Percentiles rank a stretch among this genome's conserved stretches.
phyloP scores from a whole-genome alignment of 2,888 invertebrate genomes.

The Apodemia mormo region DNA sequence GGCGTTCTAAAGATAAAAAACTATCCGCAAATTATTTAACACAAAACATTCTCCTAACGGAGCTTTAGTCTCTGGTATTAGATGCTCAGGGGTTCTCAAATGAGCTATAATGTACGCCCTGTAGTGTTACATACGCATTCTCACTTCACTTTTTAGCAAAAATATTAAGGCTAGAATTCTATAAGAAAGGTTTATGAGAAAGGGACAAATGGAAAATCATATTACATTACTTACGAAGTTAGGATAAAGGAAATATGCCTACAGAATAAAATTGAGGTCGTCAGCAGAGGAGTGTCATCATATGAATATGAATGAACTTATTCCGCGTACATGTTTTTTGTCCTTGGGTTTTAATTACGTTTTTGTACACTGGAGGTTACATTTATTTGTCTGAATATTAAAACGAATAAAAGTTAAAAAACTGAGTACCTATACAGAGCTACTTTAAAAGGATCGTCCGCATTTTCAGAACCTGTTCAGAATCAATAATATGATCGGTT shows the following conservation, averaged over 20 bases:
- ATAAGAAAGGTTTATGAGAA: slow-evolving; percentile 34
- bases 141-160: slow-evolving; percentile 13
- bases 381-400: slow-evolving; percentile 1
- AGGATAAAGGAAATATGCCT: slow-evolving; percentile 28
- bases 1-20: not conserved
- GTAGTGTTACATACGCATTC: not conserved
- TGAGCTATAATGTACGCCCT: slow-evolving; percentile 1
- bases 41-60: not conserved
- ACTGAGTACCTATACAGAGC: no score
- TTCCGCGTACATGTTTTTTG: slow-evolving; percentile 3
- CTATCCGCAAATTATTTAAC: not conserved
- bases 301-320: not conserved
- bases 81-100: not conserved
- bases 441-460: no score
- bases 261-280: slow-evolving; percentile 16
- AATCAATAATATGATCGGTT: no score
- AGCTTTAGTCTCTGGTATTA: not conserved
- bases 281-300: slow-evolving; percentile 2
- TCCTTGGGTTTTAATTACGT: not conserved
- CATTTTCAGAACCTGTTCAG: no score
- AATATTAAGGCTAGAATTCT: slow-evolving; percentile 12
- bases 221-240: slow-evolving; percentile 37
- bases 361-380: slow-evolving; percentile 8
- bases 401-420: not conserved
- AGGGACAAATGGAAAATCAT: slow-evolving; percentile 40